Conservation (phyloP, 2,797 vertebrate species). For the Platalea minor region DNA sequence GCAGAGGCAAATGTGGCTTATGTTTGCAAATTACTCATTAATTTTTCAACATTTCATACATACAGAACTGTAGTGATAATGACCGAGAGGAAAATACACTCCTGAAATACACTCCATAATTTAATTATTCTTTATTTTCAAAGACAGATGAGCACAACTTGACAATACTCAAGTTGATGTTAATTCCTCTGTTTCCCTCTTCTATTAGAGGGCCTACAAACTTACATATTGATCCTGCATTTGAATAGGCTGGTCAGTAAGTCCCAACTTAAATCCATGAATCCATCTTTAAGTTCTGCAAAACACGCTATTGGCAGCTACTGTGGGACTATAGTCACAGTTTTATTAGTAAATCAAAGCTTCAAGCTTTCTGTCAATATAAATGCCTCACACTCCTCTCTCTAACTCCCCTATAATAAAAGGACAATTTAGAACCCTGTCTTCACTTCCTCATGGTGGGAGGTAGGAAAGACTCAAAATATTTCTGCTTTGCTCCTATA, state of each 20-base stretch:
- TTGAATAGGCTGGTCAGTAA: neutral
- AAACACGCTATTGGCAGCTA: neutral
- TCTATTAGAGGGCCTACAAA: neutral
- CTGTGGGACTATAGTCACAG: accelerated
- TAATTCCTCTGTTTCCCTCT: neutral
- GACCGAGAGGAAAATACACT: neutral
- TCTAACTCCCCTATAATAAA: neutral
- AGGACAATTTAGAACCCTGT: neutral
- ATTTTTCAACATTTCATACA: neutral
- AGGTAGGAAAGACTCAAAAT: neutral
- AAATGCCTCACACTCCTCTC: neutral
- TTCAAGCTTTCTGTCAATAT: neutral
- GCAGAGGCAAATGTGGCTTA: neutral
- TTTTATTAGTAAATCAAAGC: neutral
- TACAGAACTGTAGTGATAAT: neutral
- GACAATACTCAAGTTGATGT: neutral
- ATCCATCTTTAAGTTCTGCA: neutral
- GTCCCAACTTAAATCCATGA: neutral
- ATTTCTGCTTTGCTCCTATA: neutral
- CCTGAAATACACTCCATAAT: neutral
- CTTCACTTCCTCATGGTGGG: neutral
- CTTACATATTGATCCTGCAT: neutral
- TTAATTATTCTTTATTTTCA: neutral
- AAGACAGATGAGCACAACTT: neutral
- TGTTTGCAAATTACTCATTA: neutral